Evolutionary conservation across 2,113 vertebrate genomes (phyloP).

Genomic region (Epinephelus moara): DNA sequence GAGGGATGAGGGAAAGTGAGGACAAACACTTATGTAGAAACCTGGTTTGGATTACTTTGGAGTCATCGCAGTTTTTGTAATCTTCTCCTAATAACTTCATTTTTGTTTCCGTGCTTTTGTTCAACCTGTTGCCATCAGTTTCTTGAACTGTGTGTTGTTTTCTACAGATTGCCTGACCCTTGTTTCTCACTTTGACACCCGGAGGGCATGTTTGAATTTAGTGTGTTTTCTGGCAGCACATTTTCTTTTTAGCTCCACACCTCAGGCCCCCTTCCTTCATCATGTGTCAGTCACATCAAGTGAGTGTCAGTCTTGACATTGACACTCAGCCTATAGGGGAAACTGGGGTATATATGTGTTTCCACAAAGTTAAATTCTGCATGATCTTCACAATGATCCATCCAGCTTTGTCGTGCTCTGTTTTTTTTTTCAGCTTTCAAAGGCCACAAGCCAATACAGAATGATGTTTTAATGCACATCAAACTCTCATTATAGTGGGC

Average conservation of each 20-base stretch:
- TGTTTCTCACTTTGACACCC: conserved; percentile 1
- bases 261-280: conserved; percentile 16
- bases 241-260: conserved; percentile 30
- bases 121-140: conserved; percentile 2
- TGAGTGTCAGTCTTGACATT: conserved; percentile 46
- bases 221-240: not conserved
- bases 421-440: not conserved
- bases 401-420: not conserved
- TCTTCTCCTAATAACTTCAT: no score
- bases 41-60: not conserved
- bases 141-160: not conserved
- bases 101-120: not conserved
- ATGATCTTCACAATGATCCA: not conserved
- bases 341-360: not conserved
- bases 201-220: conserved; percentile 6
- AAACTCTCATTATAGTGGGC: not conserved
- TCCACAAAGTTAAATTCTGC: not conserved
- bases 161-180: not conserved
- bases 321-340: conserved; percentile 16
- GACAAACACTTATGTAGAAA: not conserved
- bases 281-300: conserved; percentile 44
- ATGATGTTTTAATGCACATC: not conserved
- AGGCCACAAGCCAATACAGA: not conserved
- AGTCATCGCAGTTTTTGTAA: conserved; percentile 6
- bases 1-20: conserved; percentile 1